Percentiles rank a stretch among this genome's conserved stretches.
These are phyloP conservation scores for Macrocentrus cingulum DNA, from an alignment of 1,140 invertebrate species.

Conservation along the genomic window DNA sequence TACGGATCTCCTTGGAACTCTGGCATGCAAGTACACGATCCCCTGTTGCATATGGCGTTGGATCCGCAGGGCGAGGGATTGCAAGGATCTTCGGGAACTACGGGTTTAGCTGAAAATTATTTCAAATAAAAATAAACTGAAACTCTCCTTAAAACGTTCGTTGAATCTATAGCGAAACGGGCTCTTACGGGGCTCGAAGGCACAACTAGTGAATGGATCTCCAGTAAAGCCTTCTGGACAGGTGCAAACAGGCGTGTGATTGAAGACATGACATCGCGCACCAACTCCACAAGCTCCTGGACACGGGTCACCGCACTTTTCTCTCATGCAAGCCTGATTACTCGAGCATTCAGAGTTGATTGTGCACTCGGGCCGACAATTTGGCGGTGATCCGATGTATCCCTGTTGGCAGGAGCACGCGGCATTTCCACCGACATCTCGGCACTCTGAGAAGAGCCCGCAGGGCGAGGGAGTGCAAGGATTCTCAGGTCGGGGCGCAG, in stretches of 20 bases:
- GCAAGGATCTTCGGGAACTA: constrained; percentile 59
- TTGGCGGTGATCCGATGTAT: constrained; percentile 64
- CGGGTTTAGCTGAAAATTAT: not conserved
- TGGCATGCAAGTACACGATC: constrained; percentile 54
- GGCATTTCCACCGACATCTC: constrained; percentile 58
- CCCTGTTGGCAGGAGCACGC: constrained; percentile 66
- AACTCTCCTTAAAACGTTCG: not conserved
- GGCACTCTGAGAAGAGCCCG: constrained; percentile 51
- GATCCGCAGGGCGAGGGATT: constrained; percentile 65
- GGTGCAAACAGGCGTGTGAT: constrained; percentile 63
- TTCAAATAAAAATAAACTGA: not conserved
- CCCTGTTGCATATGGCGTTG: constrained; percentile 61
- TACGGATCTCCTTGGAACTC: constrained; percentile 58
- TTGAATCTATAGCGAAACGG: too few relatives aligned
- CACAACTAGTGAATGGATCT: constrained; percentile 62
- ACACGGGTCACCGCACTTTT: constrained; percentile 63
- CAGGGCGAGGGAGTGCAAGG: constrained; percentile 62
- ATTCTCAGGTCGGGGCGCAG: constrained; percentile 41
- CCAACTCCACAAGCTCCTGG: constrained; percentile 62
- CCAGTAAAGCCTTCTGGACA: constrained; percentile 60
- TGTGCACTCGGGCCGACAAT: constrained; percentile 70
- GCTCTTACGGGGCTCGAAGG: constrained; percentile 42
- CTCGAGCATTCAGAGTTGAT: constrained; percentile 68
- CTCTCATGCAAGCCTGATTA: constrained; percentile 66
- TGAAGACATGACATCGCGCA: constrained; percentile 62